Evolutionary conservation across 23 tunicate species (phyloP).

Genomic region (Diplosoma virens): DNA sequence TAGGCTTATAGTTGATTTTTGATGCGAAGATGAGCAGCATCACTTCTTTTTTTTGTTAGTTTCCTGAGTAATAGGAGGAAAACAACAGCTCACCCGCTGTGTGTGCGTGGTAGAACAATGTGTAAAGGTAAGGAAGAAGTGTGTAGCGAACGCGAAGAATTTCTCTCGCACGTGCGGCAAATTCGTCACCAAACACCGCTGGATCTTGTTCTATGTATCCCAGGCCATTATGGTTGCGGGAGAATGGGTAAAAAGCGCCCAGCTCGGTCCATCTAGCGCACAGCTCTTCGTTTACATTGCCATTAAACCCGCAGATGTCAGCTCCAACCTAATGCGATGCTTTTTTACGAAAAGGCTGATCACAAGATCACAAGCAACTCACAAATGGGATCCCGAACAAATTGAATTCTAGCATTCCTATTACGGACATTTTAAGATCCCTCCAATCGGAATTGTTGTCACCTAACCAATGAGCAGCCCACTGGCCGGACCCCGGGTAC

Average conservation of each 20-base stretch:
- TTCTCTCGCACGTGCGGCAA: conserved; percentile 50
- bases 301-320: conserved; percentile 97
- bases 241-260: conserved; percentile 91
- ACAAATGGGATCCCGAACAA: conserved; percentile 95
- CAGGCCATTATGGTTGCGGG: conserved; percentile 95
- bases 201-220: conserved; percentile 93
- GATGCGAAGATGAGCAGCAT: too few species aligned
- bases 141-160: conserved; percentile 76
- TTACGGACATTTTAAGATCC: conserved; percentile 80
- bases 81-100: conserved; percentile 54
- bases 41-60: too few species aligned
- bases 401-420: conserved; percentile 96
- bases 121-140: conserved; percentile 90
- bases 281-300: conserved; percentile 50
- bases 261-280: conserved; percentile 96
- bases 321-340: conserved; percentile 72
- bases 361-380: background rate
- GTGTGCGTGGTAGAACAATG: conserved; percentile 79
- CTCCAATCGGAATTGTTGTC: conserved; percentile 87
- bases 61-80: too few species aligned
- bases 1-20: too few species aligned
- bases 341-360: background rate
- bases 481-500: conserved; percentile 92
- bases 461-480: conserved; percentile 98
- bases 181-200: conserved; percentile 81